Base-by-base conservation (phyloP, 2,888 invertebrate genomes). In the Temnothorax ravouxi region DNA sequence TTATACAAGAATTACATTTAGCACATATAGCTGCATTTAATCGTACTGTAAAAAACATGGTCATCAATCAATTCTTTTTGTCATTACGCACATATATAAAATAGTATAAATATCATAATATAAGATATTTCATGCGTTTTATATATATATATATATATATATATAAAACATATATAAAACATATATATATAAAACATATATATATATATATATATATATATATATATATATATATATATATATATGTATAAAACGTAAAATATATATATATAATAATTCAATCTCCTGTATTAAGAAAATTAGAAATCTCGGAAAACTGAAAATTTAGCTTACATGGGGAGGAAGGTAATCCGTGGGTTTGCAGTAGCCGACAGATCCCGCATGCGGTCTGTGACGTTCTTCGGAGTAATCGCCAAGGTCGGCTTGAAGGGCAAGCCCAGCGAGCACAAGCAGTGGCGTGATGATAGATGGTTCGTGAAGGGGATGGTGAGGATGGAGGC, bases 381-480 rank as follows among this genome's bases (percentile, higher is more conserved):
- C 92, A 86, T 92, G 93, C 52, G 93, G 92, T 85, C 93, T 91
- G 86, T 95, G 95, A 66, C 95, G 93, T 86, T 96, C 95, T 87
- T 96, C 96, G 88, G 96, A 95, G 93, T 96, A 97, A 95, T 98
- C 98, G 56, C 99, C 99, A 93, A 97, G 96, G 95, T 99, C 99
- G 59, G 99, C 98, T 95, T 99, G 99, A 90, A 99, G 96, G 83
- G 99, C 98, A 92, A 98, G 96, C 25, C 98, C 98, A 66, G 98
- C 98, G 93, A 99, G 96, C 88, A 97, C 96, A 93, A 98, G 97
- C 91, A 97, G 95, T 75, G 97, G 96, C 94, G 95, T 96, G 95
- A 96, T 97, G 94, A 97, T 96, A 85, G 96, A 96, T 86, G 97
- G 96, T 88, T 97, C 96, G 89, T 95, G 95, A 79, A 95, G 88